Conservation (phyloP, 2,797 vertebrate genomes). For the Gobionotothen gibberifrons region DNA sequence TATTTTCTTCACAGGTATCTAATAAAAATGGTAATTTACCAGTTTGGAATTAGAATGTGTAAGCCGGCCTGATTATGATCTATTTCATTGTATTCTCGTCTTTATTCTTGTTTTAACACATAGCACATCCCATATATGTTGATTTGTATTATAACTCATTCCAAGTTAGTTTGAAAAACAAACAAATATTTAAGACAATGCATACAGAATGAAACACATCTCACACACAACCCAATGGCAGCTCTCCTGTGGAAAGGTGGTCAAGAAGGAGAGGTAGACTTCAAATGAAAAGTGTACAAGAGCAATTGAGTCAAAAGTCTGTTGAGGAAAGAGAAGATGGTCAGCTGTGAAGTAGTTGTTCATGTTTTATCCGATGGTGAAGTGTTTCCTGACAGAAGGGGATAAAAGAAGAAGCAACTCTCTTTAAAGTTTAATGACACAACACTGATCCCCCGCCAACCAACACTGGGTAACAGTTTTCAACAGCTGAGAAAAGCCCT, state of each 20-base stretch:
- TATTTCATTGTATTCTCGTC: background rate
- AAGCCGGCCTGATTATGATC: background rate
- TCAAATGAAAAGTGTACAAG: background rate
- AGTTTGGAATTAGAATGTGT: background rate
- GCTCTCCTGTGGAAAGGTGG: background rate
- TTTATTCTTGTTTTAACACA: conserved; percentile 1
- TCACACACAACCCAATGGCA: background rate
- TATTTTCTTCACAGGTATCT: background rate
- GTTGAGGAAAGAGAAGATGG: conserved; percentile 1
- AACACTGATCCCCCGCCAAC: conserved; percentile 49
- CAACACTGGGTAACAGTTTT: conserved; percentile 44
- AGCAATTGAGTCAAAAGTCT: too few relatives aligned
- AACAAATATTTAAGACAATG: background rate
- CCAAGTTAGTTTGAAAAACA: background rate
- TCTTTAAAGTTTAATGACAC: conserved; percentile 65
- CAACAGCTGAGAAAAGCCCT: conserved; percentile 56
- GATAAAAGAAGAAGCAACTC: conserved; percentile 18
- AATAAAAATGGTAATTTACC: background rate
- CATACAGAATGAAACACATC: background rate
- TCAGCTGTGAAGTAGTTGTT: conserved; percentile 29
- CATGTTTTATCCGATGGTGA: conserved; percentile 47
- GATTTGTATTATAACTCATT: background rate
- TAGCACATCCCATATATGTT: background rate
- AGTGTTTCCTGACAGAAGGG: conserved; percentile 31
- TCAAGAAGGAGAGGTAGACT: conserved; percentile 4